A percentile compares a stretch with the other conserved stretches of the same genome.
Evolutionary conservation across 2,797 vertebrate genomes (phyloP).

Genomic region (Poecilia gillii): DNA sequence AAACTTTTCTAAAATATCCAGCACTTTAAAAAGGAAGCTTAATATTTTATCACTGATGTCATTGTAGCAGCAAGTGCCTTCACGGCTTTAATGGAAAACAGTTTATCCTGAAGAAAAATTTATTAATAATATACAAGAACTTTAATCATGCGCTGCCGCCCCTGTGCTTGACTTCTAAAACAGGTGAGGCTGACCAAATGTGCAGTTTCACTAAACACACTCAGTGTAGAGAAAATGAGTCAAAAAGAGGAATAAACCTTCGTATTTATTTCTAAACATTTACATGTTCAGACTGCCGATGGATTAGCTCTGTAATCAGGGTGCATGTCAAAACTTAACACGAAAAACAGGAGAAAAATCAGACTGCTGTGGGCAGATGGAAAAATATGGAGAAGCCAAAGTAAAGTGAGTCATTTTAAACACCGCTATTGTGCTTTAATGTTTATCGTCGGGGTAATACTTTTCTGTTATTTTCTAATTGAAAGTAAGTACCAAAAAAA

Average conservation of each 20-base stretch:
- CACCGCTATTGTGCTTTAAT: conserved; percentile 47
- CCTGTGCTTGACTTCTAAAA: conserved; percentile 56
- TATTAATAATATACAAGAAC: conserved; percentile 67
- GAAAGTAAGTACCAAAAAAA: conserved; percentile 68
- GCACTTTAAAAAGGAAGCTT: conserved; percentile 66
- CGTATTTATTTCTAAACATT: conserved; percentile 52
- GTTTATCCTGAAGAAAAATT: conserved; percentile 59
- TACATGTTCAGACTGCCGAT: conserved; percentile 40
- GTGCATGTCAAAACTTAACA: conserved; percentile 26
- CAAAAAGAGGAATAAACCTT: conserved; percentile 23
- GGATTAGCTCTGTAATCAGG: conserved; percentile 47
- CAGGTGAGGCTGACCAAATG: conserved; percentile 34
- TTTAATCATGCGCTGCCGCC: conserved; percentile 59
- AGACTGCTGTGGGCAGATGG: conserved; percentile 51
- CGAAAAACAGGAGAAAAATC: conserved; percentile 42
- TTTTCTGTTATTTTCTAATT: conserved; percentile 54
- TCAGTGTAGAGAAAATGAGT: conserved; percentile 29
- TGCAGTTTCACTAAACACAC: conserved; percentile 32
- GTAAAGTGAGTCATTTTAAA: conserved; percentile 65
- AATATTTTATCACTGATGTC: conserved; percentile 76
- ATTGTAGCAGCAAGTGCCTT: conserved; percentile 56
- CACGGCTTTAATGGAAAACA: conserved; percentile 49
- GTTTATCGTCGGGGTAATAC: conserved; percentile 59
- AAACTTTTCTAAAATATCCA: conserved; percentile 64
- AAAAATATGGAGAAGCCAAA: conserved; percentile 54